Evolutionary conservation across 1,140 invertebrate species (phyloP).

Genomic region (Trissolcus basalis): DNA sequence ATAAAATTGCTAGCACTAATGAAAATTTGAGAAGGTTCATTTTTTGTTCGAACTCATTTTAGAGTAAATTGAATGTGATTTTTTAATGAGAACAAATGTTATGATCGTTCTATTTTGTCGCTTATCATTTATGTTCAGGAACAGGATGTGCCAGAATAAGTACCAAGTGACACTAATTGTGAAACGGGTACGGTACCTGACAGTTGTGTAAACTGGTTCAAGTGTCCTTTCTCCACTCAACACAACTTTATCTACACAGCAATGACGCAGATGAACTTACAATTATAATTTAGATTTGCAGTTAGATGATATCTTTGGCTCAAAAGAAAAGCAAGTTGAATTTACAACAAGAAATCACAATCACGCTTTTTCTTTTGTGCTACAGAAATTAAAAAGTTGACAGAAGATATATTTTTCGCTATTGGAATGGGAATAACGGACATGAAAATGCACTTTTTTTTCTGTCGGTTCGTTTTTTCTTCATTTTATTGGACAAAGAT

Average conservation of each 20-base stretch:
- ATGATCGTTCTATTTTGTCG: conserved; percentile 36
- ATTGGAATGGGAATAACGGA: no score
- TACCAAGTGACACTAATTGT: no score
- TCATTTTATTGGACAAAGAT: no score
- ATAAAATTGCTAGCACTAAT: no score
- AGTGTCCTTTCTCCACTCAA: conserved; percentile 37
- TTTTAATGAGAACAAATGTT: conserved; percentile 18
- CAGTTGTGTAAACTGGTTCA: conserved; percentile 27
- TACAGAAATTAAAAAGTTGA: no score
- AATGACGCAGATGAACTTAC: conserved; percentile 41
- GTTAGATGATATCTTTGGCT: conserved; percentile 14
- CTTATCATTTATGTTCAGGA: no score
- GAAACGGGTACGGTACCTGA: conserved; percentile 22
- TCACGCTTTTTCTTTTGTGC: no score
- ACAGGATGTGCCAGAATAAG: no score
- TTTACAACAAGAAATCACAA: no score
- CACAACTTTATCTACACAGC: conserved; percentile 15
- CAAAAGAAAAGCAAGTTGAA: not conserved
- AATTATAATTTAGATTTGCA: conserved; percentile 36
- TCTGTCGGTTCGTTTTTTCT: not conserved
- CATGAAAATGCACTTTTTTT: not conserved
- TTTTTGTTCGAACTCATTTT: no score
- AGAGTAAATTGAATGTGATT: no score
- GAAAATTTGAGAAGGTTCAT: conserved; percentile 15
- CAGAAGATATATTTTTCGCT: no score